Evolutionary conservation across 2,113 vertebrate genomes (phyloP), one percentile per base, ranked within the genome.

Genomic region (Forbesichthys agassizii): DNA sequence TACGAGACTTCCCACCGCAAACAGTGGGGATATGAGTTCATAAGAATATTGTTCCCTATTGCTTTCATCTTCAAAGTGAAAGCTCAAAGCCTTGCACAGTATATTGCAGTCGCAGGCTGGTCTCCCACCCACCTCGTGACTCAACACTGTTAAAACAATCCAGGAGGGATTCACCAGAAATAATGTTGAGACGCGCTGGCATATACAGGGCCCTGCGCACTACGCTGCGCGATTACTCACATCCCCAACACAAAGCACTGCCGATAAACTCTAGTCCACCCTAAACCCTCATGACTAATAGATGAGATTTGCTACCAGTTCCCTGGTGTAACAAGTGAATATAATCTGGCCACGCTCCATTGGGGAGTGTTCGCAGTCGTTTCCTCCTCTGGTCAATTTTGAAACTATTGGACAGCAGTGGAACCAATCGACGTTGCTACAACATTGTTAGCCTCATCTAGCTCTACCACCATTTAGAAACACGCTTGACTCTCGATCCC

Each of bases 31-130:
- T 42, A 42, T 42, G 36, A 55, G 67, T 48, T 42, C 33, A 70
- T 77, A 79, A 77, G 53, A 77, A 73, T 65, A 58, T n/a, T 69
- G 86, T 75, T 75, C 63, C 59, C 73, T 61, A 14, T 62, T 66
- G 62, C 73, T 88, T 88, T 87, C 80, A 87, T 86, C 80, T 86
- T 90, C 84, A 86, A 86, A 87, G 83, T 54, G 6, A 46, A 52
- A 71, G 71, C 62, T 73, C 42, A 59, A 16, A 73, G 65, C 7
- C 8, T 42, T 53, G 13, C 13, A 13, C 48, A 68, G 62, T 33
- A 20, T 9, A 20, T 9, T 3, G 81, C 57, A 55, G 53, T 73
- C 72, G 27, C 71, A 62, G 78, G 67, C 33, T 49, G 9, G 6
- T 18, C 61, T 48, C 60, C 54, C 70, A 71, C 82, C 73, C 67